Evolutionary conservation across 2,888 invertebrate species (phyloP).

Genomic region (Norana najaformis): DNA sequence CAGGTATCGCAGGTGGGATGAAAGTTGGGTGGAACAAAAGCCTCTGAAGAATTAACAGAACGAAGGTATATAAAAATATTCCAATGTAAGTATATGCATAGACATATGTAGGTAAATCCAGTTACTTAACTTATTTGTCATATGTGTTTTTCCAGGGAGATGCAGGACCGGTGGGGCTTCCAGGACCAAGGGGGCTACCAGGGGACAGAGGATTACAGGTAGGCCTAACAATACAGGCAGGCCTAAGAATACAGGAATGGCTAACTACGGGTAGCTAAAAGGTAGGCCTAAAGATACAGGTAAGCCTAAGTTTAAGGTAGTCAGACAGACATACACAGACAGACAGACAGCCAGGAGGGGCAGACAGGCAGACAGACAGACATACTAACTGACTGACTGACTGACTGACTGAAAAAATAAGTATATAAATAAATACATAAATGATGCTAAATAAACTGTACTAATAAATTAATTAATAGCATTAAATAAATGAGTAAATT

Average conservation of each 20-base stretch:
- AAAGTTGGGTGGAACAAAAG: no score
- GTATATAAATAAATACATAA: no score
- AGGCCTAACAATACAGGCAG: no score
- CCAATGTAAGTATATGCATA: neutral
- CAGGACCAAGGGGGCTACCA: neutral
- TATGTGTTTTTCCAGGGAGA: neutral
- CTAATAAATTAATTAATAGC: no score
- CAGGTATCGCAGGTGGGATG: no score
- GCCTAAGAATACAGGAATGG: no score
- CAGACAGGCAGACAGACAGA: neutral
- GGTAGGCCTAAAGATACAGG: no score
- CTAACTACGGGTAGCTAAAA: no score
- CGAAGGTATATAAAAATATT: neutral
- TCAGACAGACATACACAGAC: neutral
- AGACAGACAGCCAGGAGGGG: neutral
- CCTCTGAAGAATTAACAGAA: neutral
- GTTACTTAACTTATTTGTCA: no score
- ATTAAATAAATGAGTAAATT: no score
- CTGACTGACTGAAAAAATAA: no score
- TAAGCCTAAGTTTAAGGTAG: no score
- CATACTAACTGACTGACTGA: neutral
- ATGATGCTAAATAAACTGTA: neutral
- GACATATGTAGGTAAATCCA: neutral
- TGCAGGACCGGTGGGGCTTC: neutral
- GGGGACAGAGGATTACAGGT: neutral